These are phyloP conservation scores for Stomatorhinus walkeri DNA, from an alignment of 2,797 vertebrate genomes.

Conservation along the genomic window DNA sequence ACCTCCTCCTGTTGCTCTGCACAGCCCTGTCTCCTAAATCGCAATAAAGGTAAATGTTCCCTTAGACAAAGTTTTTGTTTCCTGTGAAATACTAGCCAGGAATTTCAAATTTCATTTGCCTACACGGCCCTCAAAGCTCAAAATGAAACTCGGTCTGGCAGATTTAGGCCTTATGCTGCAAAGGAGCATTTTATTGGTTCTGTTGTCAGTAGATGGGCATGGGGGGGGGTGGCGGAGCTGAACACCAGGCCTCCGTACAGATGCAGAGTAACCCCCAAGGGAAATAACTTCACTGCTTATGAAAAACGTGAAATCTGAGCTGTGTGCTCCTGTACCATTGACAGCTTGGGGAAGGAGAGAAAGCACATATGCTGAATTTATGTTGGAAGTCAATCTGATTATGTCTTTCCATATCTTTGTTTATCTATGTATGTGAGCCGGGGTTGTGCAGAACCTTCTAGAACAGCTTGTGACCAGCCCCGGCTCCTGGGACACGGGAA, in stretches of 20 bases:
- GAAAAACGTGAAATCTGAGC: slow-evolving; percentile 31
- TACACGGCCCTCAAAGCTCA: neutral
- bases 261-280: neutral
- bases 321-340: slow-evolving; percentile 11
- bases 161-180: neutral
- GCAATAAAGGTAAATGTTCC: neutral
- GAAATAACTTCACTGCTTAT: slow-evolving; percentile 4
- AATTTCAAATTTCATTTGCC: neutral
- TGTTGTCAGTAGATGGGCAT: neutral
- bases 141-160: neutral
- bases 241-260: neutral
- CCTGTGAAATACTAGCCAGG: neutral
- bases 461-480: neutral
- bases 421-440: neutral
- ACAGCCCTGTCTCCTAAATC: neutral
- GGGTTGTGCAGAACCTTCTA: neutral
- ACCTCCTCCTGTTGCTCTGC: neutral
- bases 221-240: neutral
- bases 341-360: neutral
- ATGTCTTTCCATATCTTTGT: slow-evolving; percentile 25
- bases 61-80: neutral
- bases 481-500: neutral
- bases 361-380: neutral
- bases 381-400: neutral
- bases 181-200: neutral